Percentiles rank a stretch among this genome's conserved stretches.
Evolutionary conservation across 2,888 invertebrate genomes (phyloP).

Genomic region (Caenorhabditis sinica): DNA sequence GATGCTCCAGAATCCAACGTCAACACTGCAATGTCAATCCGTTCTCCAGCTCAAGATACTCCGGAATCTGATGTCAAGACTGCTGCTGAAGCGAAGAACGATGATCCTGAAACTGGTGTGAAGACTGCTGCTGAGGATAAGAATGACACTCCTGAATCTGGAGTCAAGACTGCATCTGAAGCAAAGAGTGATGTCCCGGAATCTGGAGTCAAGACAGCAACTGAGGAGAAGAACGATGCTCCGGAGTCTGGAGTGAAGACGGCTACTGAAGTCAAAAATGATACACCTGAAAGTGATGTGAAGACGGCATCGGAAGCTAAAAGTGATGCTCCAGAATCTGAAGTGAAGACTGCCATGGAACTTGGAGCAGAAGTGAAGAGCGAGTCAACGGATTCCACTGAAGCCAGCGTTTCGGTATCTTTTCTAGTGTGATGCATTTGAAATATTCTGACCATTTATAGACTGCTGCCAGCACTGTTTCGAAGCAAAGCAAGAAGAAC

Average conservation of each 20-base stretch:
- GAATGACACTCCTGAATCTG: slow-evolving; percentile 45
- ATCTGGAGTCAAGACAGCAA: slow-evolving; percentile 45
- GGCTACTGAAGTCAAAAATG: slow-evolving; percentile 13
- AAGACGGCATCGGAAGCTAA: slow-evolving; percentile 42
- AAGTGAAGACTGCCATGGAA: slow-evolving; percentile 50
- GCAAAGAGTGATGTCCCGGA: slow-evolving; percentile 32
- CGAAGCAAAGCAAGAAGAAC: slow-evolving; percentile 21
- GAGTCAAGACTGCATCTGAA: slow-evolving; percentile 48
- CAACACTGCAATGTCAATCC: slow-evolving; percentile 31
- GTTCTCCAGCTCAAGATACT: slow-evolving; percentile 24
- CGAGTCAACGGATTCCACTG: slow-evolving; percentile 34
- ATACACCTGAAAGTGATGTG: slow-evolving; percentile 45
- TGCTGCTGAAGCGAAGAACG: slow-evolving; percentile 22
- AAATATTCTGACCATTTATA: background rate
- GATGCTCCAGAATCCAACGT: slow-evolving; percentile 53
- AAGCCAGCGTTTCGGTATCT: slow-evolving; percentile 29
- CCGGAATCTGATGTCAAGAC: slow-evolving; percentile 42
- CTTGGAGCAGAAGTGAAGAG: background rate
- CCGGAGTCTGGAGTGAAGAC: slow-evolving; percentile 54
- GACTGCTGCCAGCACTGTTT: slow-evolving; percentile 7
- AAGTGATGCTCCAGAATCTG: slow-evolving; percentile 39
- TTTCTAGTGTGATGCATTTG: background rate
- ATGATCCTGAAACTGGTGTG: slow-evolving; percentile 46
- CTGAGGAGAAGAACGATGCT: slow-evolving; percentile 26
- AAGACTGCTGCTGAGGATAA: slow-evolving; percentile 44